These are phyloP conservation scores for Trichopoda pennipes DNA, from an alignment of 2,888 invertebrate genomes.

Conservation along the genomic window DNA sequence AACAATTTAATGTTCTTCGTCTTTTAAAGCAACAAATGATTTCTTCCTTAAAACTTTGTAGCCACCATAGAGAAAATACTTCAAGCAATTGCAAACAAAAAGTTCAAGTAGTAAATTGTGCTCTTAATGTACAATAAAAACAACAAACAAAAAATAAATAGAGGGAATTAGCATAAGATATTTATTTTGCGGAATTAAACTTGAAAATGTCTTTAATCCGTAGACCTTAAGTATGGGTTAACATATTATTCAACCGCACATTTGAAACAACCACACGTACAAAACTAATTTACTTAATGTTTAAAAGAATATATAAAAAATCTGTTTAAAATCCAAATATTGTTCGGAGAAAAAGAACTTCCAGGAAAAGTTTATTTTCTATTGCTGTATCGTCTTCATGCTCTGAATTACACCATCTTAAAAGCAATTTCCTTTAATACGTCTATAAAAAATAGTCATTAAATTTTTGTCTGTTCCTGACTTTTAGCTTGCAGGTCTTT, in stretches of 20 bases:
- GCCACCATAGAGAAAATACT: neutral
- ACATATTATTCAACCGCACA: too few relatives aligned
- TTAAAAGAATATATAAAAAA: too few relatives aligned
- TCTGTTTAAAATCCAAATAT: too few relatives aligned
- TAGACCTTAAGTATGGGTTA: neutral
- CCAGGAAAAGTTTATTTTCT: too few relatives aligned
- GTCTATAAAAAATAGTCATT: neutral
- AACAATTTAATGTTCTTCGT: too few relatives aligned
- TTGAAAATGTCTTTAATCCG: conserved; percentile 27
- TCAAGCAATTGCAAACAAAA: neutral
- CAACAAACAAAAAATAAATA: neutral
- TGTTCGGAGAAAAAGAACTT: too few relatives aligned
- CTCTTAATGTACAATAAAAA: neutral
- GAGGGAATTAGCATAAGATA: conserved; percentile 52
- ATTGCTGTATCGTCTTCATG: too few relatives aligned
- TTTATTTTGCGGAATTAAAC: conserved; percentile 39
- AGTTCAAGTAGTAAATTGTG: conserved; percentile 11
- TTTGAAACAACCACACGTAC: neutral
- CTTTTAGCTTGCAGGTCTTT: conserved; percentile 3
- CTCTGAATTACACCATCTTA: too few relatives aligned
- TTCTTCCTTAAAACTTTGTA: too few relatives aligned
- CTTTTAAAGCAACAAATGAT: too few relatives aligned
- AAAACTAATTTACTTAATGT: too few relatives aligned
- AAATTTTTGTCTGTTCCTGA: neutral
- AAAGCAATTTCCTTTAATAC: neutral